Conservation (phyloP, 2,797 vertebrate species). For the Oophaga sylvatica region DNA sequence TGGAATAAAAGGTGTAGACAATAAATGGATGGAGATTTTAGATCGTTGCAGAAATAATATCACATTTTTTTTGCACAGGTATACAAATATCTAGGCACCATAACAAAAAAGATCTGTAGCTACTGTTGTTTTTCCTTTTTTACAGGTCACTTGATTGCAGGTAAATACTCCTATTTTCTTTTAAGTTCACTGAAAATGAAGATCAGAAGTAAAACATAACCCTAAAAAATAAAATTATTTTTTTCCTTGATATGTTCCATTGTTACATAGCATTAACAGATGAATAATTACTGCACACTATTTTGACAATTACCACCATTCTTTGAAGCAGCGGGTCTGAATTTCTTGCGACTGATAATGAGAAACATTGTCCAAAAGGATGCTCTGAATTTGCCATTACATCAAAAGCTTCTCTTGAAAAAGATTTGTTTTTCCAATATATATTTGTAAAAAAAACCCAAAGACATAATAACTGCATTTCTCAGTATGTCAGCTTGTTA, state of each 20-base stretch:
- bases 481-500: slow-evolving; percentile 45
- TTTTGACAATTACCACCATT: slow-evolving; percentile 11
- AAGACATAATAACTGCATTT: slow-evolving; percentile 32
- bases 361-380: slow-evolving; percentile 29
- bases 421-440: slow-evolving; percentile 12
- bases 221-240: background rate
- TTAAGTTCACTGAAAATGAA: background rate
- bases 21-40: too few species aligned
- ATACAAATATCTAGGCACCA: background rate
- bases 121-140: too few species aligned
- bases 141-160: background rate
- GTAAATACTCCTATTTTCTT: background rate
- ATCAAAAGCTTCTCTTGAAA: slow-evolving; percentile 13
- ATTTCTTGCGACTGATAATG: slow-evolving; percentile 20
- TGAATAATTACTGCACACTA: slow-evolving; percentile 27
- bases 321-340: slow-evolving; percentile 7
- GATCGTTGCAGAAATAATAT: background rate
- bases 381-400: slow-evolving; percentile 24
- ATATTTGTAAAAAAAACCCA: slow-evolving; percentile 29
- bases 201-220: background rate
- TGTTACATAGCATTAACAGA: background rate
- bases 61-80: background rate
- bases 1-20: too few species aligned
- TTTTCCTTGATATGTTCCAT: background rate
- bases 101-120: background rate